Evolutionary conservation across 2,113 vertebrate genomes (phyloP).

Genomic region (Anoplopoma fimbria): DNA sequence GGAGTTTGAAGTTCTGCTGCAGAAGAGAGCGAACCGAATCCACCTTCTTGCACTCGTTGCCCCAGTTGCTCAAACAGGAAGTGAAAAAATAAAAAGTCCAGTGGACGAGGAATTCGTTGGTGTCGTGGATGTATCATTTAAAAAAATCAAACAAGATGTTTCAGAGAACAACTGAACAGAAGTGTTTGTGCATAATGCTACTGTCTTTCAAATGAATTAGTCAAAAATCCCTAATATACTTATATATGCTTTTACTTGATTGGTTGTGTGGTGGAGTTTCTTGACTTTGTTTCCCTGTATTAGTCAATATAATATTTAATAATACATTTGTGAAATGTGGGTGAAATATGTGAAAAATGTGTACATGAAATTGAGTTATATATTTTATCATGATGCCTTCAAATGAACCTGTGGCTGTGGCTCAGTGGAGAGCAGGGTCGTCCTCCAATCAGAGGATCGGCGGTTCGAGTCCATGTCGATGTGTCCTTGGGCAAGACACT

Average conservation of each 20-base stretch:
- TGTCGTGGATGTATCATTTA: constrained; percentile 17
- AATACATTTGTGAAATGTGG: neutral
- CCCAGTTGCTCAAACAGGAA: constrained; percentile 38
- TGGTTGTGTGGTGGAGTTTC: neutral
- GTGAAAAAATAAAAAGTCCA: constrained; percentile 24
- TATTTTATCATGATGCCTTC: neutral
- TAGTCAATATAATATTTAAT: neutral
- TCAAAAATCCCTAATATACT: neutral
- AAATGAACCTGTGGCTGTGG: too few relatives aligned
- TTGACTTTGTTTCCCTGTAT: neutral
- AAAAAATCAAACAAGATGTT: neutral
- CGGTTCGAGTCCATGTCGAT: too few relatives aligned
- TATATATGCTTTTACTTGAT: neutral
- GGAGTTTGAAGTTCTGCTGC: neutral
- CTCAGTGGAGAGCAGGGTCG: too few relatives aligned
- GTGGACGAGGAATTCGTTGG: neutral
- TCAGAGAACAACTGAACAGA: neutral
- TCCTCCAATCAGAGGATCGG: too few relatives aligned
- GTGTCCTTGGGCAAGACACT: too few relatives aligned
- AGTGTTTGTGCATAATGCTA: neutral
- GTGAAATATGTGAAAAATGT: neutral
- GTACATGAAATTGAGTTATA: neutral
- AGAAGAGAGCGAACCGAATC: constrained; percentile 1
- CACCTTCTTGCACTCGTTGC: constrained; percentile 27
- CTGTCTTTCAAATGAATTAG: neutral